phyloP scores from a whole-genome alignment of 2,888 invertebrate genomes.

The Tineola bisselliella region DNA sequence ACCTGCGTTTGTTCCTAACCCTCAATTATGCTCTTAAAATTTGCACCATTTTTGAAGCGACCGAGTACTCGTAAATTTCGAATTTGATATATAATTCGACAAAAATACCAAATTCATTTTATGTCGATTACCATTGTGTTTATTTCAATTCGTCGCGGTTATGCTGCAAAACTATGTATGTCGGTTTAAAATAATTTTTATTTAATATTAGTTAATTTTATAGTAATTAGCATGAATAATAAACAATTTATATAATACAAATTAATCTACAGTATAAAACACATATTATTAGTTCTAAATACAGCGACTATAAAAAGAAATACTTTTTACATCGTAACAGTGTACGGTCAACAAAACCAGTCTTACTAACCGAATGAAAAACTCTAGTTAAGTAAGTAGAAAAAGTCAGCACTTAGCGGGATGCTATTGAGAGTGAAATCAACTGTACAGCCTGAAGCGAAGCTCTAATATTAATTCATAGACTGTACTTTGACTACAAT shows the following conservation, averaged over 20 bases:
- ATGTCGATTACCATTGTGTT: no score
- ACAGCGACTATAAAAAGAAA: neutral
- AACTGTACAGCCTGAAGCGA: slow-evolving; percentile 2
- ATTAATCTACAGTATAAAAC: no score
- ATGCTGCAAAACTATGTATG: no score
- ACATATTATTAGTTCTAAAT: no score
- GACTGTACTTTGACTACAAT: neutral
- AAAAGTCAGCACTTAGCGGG: slow-evolving; percentile 42
- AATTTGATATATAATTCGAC: no score
- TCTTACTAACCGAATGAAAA: slow-evolving; percentile 40
- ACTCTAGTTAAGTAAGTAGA: slow-evolving; percentile 37
- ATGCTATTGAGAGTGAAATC: slow-evolving; percentile 58
- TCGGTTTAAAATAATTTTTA: no score
- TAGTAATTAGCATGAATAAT: no score
- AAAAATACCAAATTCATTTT: no score
- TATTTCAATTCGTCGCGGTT: no score
- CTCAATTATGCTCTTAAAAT: neutral
- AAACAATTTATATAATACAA: no score
- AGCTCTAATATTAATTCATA: neutral
- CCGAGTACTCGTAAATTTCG: neutral
- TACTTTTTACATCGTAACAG: neutral
- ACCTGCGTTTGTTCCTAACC: neutral
- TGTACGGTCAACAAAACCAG: slow-evolving; percentile 10
- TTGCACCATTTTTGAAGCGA: neutral
- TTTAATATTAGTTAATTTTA: no score